Evolutionary conservation across 2,113 vertebrate species (phyloP).

Genomic region (Amphiprion percula): DNA sequence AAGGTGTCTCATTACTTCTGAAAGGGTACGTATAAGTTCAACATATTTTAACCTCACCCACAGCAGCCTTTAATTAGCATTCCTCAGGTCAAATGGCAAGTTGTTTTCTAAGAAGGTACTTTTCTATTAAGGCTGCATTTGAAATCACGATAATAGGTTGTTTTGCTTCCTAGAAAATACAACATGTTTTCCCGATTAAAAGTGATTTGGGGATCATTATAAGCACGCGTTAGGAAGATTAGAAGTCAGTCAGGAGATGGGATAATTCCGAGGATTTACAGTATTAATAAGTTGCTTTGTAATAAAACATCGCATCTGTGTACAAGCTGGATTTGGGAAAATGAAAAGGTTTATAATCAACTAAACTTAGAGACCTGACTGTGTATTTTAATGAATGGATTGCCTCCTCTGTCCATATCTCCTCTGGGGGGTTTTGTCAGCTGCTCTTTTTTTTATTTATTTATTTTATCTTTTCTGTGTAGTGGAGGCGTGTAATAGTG

Average conservation of each 20-base stretch:
- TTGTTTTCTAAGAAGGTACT: neutral
- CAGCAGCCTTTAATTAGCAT: slow-evolving; percentile 34
- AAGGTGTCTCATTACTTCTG: neutral
- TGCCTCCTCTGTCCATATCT: neutral
- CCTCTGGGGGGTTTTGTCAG: slow-evolving; percentile 2
- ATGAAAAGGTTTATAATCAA: slow-evolving; percentile 5
- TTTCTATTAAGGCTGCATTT: slow-evolving; percentile 16
- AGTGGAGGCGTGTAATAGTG: slow-evolving; percentile 22
- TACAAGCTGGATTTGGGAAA: slow-evolving; percentile 13
- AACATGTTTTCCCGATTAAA: slow-evolving; percentile 6
- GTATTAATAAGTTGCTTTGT: slow-evolving; percentile 6
- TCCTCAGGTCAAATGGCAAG: slow-evolving; percentile 22
- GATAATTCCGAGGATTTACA: slow-evolving; percentile 30
- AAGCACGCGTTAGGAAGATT: neutral
- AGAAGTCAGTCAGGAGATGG: slow-evolving; percentile 4
- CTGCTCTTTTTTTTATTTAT: neutral
- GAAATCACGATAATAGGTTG: slow-evolving; percentile 5
- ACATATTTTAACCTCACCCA: slow-evolving; percentile 15
- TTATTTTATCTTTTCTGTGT: neutral
- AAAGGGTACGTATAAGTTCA: slow-evolving; percentile 7
- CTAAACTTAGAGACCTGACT: neutral
- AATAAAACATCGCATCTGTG: slow-evolving; percentile 5
- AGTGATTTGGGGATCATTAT: slow-evolving; percentile 11
- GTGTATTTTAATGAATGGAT: slow-evolving; percentile 18
- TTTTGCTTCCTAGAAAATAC: slow-evolving; percentile 19